Evolutionary conservation across 2,113 vertebrate species (phyloP).

Genomic region (Brachyhypopomus gauderio): DNA sequence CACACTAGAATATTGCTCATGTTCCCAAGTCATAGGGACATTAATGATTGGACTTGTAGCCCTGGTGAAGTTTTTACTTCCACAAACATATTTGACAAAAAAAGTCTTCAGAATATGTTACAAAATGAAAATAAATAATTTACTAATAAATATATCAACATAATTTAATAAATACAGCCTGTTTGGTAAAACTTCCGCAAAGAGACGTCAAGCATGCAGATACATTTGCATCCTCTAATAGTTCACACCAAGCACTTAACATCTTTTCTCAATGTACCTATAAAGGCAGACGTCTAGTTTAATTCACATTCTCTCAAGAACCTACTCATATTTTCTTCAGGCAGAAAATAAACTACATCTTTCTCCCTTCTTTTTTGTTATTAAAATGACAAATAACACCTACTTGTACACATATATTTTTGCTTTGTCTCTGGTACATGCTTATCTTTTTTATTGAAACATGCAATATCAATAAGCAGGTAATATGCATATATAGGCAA

Average conservation of each 20-base stretch:
- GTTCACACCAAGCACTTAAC: constrained; percentile 76
- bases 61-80: constrained; percentile 48
- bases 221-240: constrained; percentile 77
- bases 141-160: constrained; percentile 34
- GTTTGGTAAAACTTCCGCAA: constrained; percentile 50
- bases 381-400: constrained; percentile 82
- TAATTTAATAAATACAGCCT: constrained; percentile 46
- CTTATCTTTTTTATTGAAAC: constrained; percentile 83
- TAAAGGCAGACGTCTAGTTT: constrained; percentile 70
- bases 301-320: constrained; percentile 75
- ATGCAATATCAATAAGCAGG: constrained; percentile 83
- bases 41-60: constrained; percentile 47
- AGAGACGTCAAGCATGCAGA: constrained; percentile 77
- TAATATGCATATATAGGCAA: constrained; percentile 77
- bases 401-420: constrained; percentile 79
- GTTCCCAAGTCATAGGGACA: not conserved
- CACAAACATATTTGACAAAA: constrained; percentile 49
- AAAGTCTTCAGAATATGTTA: constrained; percentile 53
- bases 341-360: constrained; percentile 82
- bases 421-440: constrained; percentile 84
- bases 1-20: constrained; percentile 21
- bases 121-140: constrained; percentile 51
- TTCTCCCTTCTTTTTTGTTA: constrained; percentile 66
- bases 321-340: constrained; percentile 71
- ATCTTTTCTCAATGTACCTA: constrained; percentile 76